These are phyloP conservation scores for Endomychus coccineus DNA, from an alignment of 2,888 invertebrate species.

Conservation along the genomic window DNA sequence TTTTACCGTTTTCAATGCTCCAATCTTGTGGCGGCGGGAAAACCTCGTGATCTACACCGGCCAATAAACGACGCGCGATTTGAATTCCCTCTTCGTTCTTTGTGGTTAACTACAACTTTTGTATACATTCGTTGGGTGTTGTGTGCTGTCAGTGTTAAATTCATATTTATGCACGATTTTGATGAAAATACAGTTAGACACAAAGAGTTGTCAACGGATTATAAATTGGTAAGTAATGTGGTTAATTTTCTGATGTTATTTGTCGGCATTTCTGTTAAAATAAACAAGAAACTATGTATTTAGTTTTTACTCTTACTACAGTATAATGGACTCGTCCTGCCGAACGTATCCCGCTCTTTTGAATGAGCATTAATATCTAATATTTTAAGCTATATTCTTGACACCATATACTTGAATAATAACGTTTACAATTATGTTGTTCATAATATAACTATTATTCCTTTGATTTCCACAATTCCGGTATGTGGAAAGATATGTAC, in stretches of 20 bases:
- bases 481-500: neutral
- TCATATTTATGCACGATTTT: conserved; percentile 55
- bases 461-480: neutral
- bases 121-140: conserved; percentile 45
- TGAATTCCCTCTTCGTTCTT: conserved; percentile 44
- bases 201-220: conserved; percentile 57
- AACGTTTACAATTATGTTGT: neutral
- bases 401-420: too few species aligned
- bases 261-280: conserved; percentile 39
- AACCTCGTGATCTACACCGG: conserved; percentile 37
- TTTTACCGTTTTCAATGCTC: conserved; percentile 19
- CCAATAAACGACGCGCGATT: conserved; percentile 40
- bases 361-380: too few species aligned
- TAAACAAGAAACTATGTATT: conserved; percentile 29
- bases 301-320: too few species aligned
- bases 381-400: too few species aligned
- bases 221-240: conserved; percentile 58
- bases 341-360: conserved; percentile 42
- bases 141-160: conserved; percentile 42
- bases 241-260: conserved; percentile 28
- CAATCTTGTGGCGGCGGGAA: conserved; percentile 41
- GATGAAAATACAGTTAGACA: conserved; percentile 62
- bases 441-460: neutral
- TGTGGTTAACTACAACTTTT: conserved; percentile 41
- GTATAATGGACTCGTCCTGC: conserved; percentile 41